A percentile compares a stretch with the other conserved stretches of the same genome.
Evolutionary conservation across 2,113 vertebrate genomes (phyloP).

Genomic region (Athene noctua): DNA sequence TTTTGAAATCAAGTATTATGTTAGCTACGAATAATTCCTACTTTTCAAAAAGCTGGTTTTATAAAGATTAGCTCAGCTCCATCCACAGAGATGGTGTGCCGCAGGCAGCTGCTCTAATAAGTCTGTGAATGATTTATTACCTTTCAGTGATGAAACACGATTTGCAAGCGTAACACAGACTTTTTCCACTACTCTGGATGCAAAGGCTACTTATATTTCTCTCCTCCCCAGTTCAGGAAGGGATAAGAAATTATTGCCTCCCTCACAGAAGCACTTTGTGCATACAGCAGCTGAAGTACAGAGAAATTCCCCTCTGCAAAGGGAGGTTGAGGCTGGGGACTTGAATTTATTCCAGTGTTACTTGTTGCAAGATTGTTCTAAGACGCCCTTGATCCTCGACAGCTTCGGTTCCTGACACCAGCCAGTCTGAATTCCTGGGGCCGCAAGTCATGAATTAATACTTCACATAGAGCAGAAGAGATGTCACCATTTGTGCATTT

Average conservation of each 20-base stretch:
- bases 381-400: background rate
- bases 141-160: background rate
- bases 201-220: background rate
- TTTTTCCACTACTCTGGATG: background rate
- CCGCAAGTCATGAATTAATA: background rate
- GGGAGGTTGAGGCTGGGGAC: background rate
- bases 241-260: accelerated
- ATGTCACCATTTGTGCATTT: background rate
- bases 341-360: background rate
- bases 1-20: background rate
- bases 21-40: background rate
- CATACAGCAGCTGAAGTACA: background rate
- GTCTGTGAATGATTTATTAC: background rate
- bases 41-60: background rate
- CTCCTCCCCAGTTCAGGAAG: background rate
- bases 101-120: background rate
- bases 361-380: background rate
- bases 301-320: background rate
- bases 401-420: background rate
- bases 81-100: background rate
- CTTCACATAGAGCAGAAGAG: background rate
- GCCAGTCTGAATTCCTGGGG: background rate
- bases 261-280: background rate
- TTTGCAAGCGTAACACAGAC: background rate
- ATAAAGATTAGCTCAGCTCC: background rate